Conservation (phyloP, 2,888 invertebrate genomes). For the Melinopterus prodromus region DNA sequence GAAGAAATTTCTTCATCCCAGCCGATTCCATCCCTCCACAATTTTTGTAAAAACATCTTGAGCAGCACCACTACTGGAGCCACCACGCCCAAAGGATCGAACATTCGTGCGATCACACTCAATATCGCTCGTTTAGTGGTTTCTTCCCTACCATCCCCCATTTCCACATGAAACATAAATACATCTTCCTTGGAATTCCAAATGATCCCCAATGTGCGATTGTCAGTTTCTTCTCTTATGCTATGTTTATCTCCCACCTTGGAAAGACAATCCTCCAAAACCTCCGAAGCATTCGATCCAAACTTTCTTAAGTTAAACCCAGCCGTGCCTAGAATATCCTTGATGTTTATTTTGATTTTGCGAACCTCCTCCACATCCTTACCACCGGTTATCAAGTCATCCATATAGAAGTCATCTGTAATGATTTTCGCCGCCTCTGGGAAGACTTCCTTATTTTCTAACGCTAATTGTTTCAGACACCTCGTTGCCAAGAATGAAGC, state of each 20-base stretch:
- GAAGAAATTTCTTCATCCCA: too few relatives aligned
- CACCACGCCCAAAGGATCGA: too few relatives aligned
- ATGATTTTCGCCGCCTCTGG: conserved; percentile 11
- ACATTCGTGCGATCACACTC: too few relatives aligned
- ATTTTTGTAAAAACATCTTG: too few relatives aligned
- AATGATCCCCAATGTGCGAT: conserved; percentile 9
- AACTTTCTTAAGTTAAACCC: conserved; percentile 16
- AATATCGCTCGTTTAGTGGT: too few relatives aligned
- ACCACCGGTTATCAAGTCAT: conserved; percentile 16
- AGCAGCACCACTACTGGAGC: too few relatives aligned
- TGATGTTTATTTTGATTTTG: conserved; percentile 8
- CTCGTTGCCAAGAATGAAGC: conserved; percentile 40
- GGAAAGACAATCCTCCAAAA: not conserved
- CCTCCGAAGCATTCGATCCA: not conserved
- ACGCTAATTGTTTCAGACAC: conserved; percentile 13
- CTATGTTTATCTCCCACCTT: not conserved
- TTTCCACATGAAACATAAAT: too few relatives aligned
- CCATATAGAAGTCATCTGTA: conserved; percentile 16
- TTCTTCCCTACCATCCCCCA: too few relatives aligned
- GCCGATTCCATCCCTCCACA: too few relatives aligned
- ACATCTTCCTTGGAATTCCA: too few relatives aligned
- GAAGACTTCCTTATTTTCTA: not conserved
- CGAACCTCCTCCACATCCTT: not conserved
- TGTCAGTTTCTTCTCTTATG: conserved; percentile 8
- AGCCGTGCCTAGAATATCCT: not conserved